Percentiles rank a stretch among this genome's conserved stretches.
These are phyloP conservation scores for Vollenhovia emeryi DNA, from an alignment of 1,140 invertebrate genomes.

Conservation along the genomic window DNA sequence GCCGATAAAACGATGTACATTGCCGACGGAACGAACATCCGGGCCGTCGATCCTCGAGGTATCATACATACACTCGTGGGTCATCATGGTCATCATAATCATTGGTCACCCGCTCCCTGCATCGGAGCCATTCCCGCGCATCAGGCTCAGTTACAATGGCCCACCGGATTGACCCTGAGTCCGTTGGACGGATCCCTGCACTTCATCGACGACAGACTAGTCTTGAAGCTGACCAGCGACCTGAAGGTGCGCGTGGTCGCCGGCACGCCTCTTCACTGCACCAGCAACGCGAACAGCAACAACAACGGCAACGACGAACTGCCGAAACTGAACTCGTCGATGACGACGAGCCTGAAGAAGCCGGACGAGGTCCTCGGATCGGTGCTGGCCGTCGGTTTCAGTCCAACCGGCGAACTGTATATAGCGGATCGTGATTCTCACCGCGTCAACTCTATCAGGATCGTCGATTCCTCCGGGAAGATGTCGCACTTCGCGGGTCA, in stretches of 20 bases:
- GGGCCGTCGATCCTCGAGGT: slow-evolving; percentile 95
- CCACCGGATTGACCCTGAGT: slow-evolving; percentile 96
- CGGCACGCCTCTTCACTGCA: slow-evolving; percentile 95
- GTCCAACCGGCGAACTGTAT: slow-evolving; percentile 96
- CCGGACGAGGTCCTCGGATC: slow-evolving; percentile 89
- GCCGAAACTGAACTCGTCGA: slow-evolving; percentile 69
- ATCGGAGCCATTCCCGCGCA: slow-evolving; percentile 91
- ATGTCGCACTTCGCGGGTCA: slow-evolving; percentile 94
- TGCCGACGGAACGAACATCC: slow-evolving; percentile 96
- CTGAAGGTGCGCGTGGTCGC: slow-evolving; percentile 96
- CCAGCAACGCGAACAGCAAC: slow-evolving; percentile 81
- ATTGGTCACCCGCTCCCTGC: slow-evolving; percentile 96
- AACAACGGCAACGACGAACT: slow-evolving; percentile 68
- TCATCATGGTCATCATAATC: slow-evolving; percentile 95
- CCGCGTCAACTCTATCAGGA: slow-evolving; percentile 94
- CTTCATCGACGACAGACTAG: slow-evolving; percentile 97
- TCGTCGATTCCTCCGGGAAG: slow-evolving; percentile 92
- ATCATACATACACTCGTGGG: slow-evolving; percentile 98
- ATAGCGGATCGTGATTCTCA: slow-evolving; percentile 97
- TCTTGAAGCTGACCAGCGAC: slow-evolving; percentile 96
- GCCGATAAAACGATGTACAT: slow-evolving; percentile 97
- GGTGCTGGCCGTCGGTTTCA: slow-evolving; percentile 94
- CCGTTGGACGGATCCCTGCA: slow-evolving; percentile 97
- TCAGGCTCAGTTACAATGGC: slow-evolving; percentile 97
- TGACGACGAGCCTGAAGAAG: slow-evolving; percentile 72